phyloP scores from a whole-genome alignment of 2,888 invertebrate genomes.

The Apodemia mormo region DNA sequence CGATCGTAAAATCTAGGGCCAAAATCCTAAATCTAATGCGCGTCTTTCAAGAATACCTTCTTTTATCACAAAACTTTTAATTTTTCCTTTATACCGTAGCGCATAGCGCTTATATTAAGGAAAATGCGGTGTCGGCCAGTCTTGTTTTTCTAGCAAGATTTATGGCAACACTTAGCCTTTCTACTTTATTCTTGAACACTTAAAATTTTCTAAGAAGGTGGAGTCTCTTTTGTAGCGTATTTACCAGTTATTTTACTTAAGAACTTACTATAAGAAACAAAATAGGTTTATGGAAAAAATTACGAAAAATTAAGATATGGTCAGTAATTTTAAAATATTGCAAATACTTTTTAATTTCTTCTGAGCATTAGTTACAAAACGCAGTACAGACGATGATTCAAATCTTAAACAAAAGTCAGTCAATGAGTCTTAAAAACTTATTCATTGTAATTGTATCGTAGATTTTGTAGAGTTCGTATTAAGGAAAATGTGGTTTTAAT shows the following conservation, averaged over 20 bases:
- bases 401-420: too few relatives aligned
- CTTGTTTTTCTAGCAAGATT: conserved; percentile 69
- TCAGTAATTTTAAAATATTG: too few relatives aligned
- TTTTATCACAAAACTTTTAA: conserved; percentile 10
- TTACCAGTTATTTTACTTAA: neutral
- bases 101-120: conserved; percentile 48
- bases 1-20: neutral
- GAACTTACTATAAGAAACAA: neutral
- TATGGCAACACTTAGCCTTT: conserved; percentile 70
- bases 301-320: too few relatives aligned
- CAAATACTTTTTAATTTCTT: too few relatives aligned
- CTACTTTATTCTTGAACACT: conserved; percentile 60
- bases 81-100: conserved; percentile 36
- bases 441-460: too few relatives aligned
- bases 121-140: conserved; percentile 44
- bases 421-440: too few relatives aligned
- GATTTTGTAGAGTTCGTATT: too few relatives aligned
- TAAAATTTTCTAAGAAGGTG: conserved; percentile 55
- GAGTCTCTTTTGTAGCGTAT: conserved; percentile 12
- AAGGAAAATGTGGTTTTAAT: too few relatives aligned
- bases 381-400: too few relatives aligned
- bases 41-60: neutral
- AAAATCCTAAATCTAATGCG: conserved; percentile 5
- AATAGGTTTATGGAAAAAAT: too few relatives aligned
- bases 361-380: too few relatives aligned